These are phyloP conservation scores for Pachyramphus minor DNA, from an alignment of 2,113 vertebrate species.

Conservation along the genomic window DNA sequence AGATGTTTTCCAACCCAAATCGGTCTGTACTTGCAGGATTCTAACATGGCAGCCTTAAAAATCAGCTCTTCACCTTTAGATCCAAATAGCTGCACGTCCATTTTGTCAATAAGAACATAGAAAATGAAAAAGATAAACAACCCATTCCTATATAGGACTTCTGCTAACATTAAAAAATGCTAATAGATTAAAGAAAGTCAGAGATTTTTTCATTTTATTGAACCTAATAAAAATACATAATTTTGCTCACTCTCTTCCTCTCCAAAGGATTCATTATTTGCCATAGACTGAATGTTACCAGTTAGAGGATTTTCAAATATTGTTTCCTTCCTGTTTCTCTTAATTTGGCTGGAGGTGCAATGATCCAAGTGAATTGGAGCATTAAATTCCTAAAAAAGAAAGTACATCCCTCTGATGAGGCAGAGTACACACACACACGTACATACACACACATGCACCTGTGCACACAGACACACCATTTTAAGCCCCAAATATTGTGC, in stretches of 20 bases:
- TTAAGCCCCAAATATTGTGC: constrained; percentile 52
- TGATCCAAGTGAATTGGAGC: background rate
- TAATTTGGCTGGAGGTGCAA: background rate
- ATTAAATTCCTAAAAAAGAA: background rate
- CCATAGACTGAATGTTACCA: background rate
- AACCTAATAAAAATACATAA: background rate
- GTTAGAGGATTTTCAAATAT: background rate
- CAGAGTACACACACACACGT: background rate
- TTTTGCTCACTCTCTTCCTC: background rate
- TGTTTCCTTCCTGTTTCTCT: background rate
- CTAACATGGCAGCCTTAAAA: background rate
- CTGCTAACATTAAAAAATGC: background rate
- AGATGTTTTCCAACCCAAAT: background rate
- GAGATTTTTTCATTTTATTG: background rate
- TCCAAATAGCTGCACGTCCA: background rate
- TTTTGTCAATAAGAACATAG: background rate
- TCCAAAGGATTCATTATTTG: background rate
- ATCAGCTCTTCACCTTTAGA: background rate
- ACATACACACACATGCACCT: background rate
- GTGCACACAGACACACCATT: background rate
- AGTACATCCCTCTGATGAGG: background rate
- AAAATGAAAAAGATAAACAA: background rate
- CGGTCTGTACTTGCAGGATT: background rate
- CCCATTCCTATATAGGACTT: background rate
- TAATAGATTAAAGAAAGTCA: background rate